Evolutionary conservation across 2,113 vertebrate genomes (phyloP).

Genomic region (Promerops cafer): DNA sequence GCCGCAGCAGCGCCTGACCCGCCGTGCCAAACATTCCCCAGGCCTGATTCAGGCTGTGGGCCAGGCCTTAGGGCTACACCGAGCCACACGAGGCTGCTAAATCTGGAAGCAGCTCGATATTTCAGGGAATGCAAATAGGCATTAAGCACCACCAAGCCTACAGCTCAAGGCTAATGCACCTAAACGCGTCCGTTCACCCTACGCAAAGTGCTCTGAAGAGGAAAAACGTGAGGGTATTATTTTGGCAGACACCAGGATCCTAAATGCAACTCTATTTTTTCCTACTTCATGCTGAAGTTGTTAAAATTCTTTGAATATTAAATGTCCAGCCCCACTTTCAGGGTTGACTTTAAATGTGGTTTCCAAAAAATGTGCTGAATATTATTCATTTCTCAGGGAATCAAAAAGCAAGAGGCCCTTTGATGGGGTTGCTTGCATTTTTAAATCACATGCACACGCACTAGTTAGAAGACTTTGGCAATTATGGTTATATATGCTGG

Average conservation of each 20-base stretch:
- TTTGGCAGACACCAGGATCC: not conserved
- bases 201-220: not conserved
- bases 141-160: not conserved
- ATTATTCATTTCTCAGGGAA: conserved; percentile 60
- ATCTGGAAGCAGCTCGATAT: not conserved
- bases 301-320: conserved; percentile 71
- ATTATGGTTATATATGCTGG: not conserved
- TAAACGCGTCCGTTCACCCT: not conserved
- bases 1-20: not conserved
- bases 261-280: not conserved
- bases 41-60: not conserved
- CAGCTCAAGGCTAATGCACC: not conserved
- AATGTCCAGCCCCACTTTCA: conserved; percentile 61
- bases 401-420: conserved; percentile 63
- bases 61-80: not conserved
- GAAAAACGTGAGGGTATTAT: not conserved
- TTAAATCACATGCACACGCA: conserved; percentile 34
- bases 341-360: conserved; percentile 57
- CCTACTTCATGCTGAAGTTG: conserved; percentile 48
- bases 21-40: not conserved
- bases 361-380: conserved; percentile 75
- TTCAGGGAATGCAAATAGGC: not conserved
- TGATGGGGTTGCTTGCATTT: conserved; percentile 43
- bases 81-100: not conserved
- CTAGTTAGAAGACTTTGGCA: not conserved